phyloP scores from a whole-genome alignment of 2,113 vertebrate genomes.

The Xiphophorus hellerii region DNA sequence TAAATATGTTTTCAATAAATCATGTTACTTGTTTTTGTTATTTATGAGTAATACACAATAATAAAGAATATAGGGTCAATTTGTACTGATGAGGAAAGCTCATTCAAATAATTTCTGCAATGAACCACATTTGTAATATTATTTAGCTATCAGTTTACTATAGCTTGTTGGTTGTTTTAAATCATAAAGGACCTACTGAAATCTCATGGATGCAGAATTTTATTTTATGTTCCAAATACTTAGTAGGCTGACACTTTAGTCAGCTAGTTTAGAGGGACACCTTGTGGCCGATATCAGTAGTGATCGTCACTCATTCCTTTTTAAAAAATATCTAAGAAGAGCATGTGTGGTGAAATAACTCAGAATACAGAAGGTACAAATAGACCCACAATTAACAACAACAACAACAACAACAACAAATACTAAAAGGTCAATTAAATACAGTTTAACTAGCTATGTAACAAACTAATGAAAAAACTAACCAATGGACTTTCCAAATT shows the following conservation, averaged over 20 bases:
- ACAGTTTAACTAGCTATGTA: no score
- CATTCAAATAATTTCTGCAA: neutral
- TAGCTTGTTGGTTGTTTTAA: neutral
- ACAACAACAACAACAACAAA: no score
- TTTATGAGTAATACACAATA: neutral
- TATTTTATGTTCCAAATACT: no score
- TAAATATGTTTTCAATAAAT: slow-evolving; percentile 61
- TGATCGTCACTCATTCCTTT: neutral
- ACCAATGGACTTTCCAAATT: no score
- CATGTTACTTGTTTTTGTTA: neutral
- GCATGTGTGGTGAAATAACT: neutral
- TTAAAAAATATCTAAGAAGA: neutral
- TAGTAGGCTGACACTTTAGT: neutral
- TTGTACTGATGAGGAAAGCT: neutral
- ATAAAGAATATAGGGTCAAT: neutral
- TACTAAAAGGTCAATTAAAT: no score
- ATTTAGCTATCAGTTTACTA: neutral
- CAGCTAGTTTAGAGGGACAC: slow-evolving; percentile 34
- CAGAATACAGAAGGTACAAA: neutral
- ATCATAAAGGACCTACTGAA: neutral
- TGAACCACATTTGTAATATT: neutral
- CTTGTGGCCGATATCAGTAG: slow-evolving; percentile 38
- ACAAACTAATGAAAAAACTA: no score
- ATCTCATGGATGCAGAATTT: neutral
- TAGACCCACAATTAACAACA: no score